Base-by-base conservation (phyloP, 2,113 vertebrate species). In the Sciurus niger region DNA sequence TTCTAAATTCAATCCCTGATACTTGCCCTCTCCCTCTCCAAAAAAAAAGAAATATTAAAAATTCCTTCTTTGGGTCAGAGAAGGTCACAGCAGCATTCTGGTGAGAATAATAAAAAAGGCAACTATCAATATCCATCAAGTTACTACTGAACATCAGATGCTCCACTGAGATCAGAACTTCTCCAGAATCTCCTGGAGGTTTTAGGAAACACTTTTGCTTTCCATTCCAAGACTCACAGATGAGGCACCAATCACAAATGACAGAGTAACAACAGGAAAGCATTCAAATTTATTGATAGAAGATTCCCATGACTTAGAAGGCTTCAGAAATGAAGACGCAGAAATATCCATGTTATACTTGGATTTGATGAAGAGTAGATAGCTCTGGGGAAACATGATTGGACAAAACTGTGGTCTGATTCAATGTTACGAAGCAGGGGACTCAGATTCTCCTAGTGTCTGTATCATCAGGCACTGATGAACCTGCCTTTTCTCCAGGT, bases 181-280 rank as follows among this genome's bases (percentile, higher is more conserved):
- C 4, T 6, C 34, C 28, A 73, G 72, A 84, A 53, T 34, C 83
- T 68, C 22, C 63, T 37, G 46, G 79, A 18, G 40, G 94, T 37
- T 89, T 94, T 85, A 83, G 43, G 72, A 94, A 96, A 85, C 17
- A 77, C 25, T 77, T 90, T 76, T 90, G 34, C 40, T 20, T 55
- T 37, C 5, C n/a, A 37, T n/a, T 34, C 2, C 46, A 55, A 79
- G 65, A 20, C 13, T 68, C 84, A 70, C 40, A 14, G 7, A 51
- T 70, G 13, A 51, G 48, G 30, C 48, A 70, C 11, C 37, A 43
- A 11, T 43, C 43, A 63, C 22, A 68, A 43, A 93, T 79, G 72
- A 43, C 8, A 83, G 2, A 65, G 34, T 48, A 73, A 37, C 11
- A 70, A 34, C 40, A 78, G 8, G 85, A 84, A 96, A 85, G 0